phyloP scores from a whole-genome alignment of 2,113 vertebrate genomes.

The Lonchura striata region DNA sequence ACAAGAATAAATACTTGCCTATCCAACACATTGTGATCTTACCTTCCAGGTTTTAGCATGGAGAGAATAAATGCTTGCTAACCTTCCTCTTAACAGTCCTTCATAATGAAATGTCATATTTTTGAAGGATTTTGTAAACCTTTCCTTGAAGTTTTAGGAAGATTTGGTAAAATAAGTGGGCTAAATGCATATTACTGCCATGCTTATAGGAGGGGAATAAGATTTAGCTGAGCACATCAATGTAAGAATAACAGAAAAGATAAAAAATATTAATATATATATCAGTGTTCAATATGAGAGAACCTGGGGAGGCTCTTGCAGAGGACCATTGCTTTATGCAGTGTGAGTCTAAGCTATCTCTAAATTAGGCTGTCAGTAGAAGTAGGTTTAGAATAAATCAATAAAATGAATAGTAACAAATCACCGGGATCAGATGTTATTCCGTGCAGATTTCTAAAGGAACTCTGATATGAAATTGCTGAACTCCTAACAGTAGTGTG shows the following conservation, averaged over 20 bases:
- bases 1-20: background rate
- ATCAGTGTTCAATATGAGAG: background rate
- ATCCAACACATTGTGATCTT: background rate
- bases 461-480: constrained; percentile 36
- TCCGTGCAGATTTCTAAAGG: constrained; percentile 35
- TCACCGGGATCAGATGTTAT: constrained; percentile 29
- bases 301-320: background rate
- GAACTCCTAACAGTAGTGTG: background rate
- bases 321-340: background rate
- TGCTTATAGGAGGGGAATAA: background rate
- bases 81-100: background rate
- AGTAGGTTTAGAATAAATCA: constrained; percentile 46
- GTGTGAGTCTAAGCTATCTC: background rate
- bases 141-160: background rate
- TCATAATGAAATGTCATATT: background rate
- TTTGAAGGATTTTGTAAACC: background rate
- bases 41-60: background rate
- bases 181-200: background rate
- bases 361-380: background rate
- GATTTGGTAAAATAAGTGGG: background rate
- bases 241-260: background rate
- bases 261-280: background rate
- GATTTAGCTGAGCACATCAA: background rate
- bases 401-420: constrained; percentile 48
- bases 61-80: background rate